phyloP scores from a whole-genome alignment of 2,113 vertebrate genomes.

The Arizona elegans region DNA sequence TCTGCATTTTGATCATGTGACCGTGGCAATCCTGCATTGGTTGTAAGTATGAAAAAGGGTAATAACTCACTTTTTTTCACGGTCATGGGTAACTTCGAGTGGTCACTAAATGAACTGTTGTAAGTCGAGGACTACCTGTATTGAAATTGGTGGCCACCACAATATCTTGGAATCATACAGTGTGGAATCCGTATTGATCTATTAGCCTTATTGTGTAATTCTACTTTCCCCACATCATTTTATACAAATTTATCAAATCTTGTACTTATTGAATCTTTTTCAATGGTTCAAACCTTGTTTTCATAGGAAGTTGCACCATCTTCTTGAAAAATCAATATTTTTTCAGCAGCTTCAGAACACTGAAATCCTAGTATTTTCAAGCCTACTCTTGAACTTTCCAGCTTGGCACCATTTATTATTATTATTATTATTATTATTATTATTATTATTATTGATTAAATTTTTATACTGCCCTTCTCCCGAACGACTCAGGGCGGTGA shows the following conservation, averaged over 20 bases:
- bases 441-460: too few relatives aligned
- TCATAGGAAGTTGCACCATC: neutral
- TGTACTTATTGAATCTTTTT: neutral
- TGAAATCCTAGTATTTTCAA: neutral
- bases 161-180: neutral
- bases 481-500: too few relatives aligned
- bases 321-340: neutral
- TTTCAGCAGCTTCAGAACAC: neutral
- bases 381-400: neutral
- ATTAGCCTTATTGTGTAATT: neutral
- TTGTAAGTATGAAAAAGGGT: neutral
- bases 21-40: neutral
- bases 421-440: too few relatives aligned
- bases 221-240: neutral
- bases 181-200: neutral
- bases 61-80: neutral
- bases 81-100: neutral
- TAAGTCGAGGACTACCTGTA: neutral
- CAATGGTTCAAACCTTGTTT: neutral
- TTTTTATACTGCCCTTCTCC: too few relatives aligned
- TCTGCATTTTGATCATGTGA: neutral
- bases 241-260: neutral
- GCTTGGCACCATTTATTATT: neutral
- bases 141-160: neutral
- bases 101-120: neutral